These are phyloP conservation scores for Esox masquinongy DNA, from an alignment of 2,797 vertebrate species.

Conservation along the genomic window DNA sequence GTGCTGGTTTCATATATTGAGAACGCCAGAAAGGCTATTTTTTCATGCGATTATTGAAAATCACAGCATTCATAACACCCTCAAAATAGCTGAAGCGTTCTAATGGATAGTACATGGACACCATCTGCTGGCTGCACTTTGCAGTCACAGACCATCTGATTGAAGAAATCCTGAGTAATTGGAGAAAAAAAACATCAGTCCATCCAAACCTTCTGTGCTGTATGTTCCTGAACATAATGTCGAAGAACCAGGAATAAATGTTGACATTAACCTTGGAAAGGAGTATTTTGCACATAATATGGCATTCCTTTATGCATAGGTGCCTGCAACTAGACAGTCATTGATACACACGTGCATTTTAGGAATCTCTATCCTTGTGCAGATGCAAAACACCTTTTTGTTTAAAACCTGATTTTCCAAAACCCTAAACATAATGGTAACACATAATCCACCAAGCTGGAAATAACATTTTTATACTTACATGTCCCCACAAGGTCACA, in stretches of 20 bases:
- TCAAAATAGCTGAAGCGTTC: background rate
- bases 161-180: background rate
- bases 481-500: too few relatives aligned
- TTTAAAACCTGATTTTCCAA: too few relatives aligned
- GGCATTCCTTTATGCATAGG: background rate
- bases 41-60: background rate
- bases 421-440: too few relatives aligned
- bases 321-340: background rate
- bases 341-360: background rate
- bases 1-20: background rate
- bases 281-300: background rate
- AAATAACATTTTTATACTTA: too few relatives aligned
- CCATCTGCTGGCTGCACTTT: background rate
- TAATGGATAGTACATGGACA: background rate
- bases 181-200: too few relatives aligned
- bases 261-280: background rate
- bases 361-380: background rate
- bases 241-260: background rate
- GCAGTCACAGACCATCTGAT: background rate
- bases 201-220: background rate
- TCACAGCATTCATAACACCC: background rate
- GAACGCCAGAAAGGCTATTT: background rate
- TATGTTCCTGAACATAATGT: background rate
- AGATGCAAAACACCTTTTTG: too few relatives aligned
- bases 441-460: too few relatives aligned